These are phyloP conservation scores for Rhipidura dahli DNA, from an alignment of 2,113 vertebrate species.

Conservation along the genomic window DNA sequence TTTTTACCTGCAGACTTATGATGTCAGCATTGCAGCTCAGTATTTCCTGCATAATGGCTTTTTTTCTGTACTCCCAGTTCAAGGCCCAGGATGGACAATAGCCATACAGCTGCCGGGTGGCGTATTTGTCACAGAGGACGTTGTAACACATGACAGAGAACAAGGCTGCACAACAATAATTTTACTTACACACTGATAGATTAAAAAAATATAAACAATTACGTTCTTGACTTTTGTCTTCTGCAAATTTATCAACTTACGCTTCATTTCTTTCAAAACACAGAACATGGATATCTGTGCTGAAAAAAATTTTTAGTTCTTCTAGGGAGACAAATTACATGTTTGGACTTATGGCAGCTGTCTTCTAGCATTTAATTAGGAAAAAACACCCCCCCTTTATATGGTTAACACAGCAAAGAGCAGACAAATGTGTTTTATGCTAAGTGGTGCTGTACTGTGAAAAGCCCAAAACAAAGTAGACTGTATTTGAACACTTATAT, in stretches of 20 bases:
- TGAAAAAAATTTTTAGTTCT: background rate
- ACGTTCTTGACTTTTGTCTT: background rate
- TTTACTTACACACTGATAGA: conserved; percentile 46
- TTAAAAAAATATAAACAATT: background rate
- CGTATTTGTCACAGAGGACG: conserved; percentile 96
- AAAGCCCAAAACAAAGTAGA: background rate
- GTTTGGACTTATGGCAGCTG: background rate
- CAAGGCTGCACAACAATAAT: conserved; percentile 79
- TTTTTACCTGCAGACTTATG: conserved; percentile 94
- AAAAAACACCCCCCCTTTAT: background rate
- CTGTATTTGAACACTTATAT: background rate
- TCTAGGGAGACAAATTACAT: background rate
- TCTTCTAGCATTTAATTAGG: background rate
- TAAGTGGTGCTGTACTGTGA: background rate
- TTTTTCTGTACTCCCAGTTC: conserved; percentile 98
- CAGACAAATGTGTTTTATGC: background rate
- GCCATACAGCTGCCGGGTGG: conserved; percentile 95
- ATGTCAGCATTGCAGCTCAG: conserved; percentile 92
- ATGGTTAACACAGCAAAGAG: background rate
- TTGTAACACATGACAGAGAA: conserved; percentile 99
- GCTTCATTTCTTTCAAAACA: background rate
- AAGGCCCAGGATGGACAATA: conserved; percentile 97
- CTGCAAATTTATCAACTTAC: background rate
- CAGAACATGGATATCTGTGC: background rate
- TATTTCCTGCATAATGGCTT: conserved; percentile 98